Conservation (phyloP, 2,113 vertebrate species). For the Paradisaea rubra region DNA sequence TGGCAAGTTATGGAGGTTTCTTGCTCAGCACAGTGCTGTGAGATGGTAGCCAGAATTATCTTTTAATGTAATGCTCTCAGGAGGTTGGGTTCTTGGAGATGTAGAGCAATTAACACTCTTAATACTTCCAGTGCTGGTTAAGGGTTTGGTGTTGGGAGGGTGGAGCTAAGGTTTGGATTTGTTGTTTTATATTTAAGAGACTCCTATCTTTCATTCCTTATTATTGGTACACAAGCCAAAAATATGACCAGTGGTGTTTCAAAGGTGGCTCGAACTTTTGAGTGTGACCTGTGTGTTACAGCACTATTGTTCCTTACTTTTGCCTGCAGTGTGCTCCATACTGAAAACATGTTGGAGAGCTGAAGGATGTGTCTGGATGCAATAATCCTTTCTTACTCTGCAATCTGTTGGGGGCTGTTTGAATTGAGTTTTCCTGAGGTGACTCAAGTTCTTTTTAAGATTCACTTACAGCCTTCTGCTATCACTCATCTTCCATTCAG, state of each 20-base stretch:
- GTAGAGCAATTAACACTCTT: neutral
- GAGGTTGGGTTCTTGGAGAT: neutral
- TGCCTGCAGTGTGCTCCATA: neutral
- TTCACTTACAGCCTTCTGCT: neutral
- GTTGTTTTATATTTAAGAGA: neutral
- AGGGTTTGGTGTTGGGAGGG: neutral
- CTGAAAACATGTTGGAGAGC: neutral
- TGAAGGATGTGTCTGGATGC: neutral
- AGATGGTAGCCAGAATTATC: slow-evolving; percentile 17
- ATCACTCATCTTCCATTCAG: neutral
- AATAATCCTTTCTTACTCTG: neutral
- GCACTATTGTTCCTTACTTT: neutral
- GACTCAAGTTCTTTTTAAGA: neutral
- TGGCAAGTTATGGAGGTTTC: slow-evolving; percentile 7
- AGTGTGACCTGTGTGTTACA: neutral
- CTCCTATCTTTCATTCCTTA: neutral
- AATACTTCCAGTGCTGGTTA: neutral
- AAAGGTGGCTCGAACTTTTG: neutral
- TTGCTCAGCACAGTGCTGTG: neutral
- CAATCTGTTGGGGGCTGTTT: neutral
- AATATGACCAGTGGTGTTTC: neutral
- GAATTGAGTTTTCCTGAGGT: neutral
- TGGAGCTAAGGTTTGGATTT: neutral
- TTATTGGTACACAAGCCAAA: neutral
- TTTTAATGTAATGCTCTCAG: neutral